Evolutionary conservation across 1,140 invertebrate species (phyloP), one percentile per base, ranked within the genome.

Genomic region (Drusus annulatus): DNA sequence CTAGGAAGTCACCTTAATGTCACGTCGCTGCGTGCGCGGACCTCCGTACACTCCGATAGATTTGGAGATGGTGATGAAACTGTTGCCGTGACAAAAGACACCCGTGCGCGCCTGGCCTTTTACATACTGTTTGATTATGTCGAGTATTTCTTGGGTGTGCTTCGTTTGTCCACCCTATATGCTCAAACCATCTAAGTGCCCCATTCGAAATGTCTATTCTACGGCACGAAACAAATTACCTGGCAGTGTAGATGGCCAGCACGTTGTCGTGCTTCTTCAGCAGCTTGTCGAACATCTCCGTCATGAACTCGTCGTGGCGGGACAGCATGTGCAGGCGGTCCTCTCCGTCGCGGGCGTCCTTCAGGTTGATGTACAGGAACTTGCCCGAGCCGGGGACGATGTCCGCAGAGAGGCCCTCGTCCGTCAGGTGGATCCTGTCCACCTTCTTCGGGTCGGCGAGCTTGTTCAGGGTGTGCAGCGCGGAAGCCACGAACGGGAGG

Each of bases 241-340:
- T 79, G 0, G 87, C 88, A 0, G 89, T 89, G 82, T 90, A 90
- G 0, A 89, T 78, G 0, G 86, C 88, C 0, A 89, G 80, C 16
- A 89, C 85, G 4, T 86, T 83, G 4, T 84, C 80, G 50, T 87
- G 85, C 13, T 86, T 83, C 23, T 87, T 80, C 45, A 85, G 81
- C 0, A 88, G 82, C 69, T 87, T 89, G 5, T 80, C 78, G 25
- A 86, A 85, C 84, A 87, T 86, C 0, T 87, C 84, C 28, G 87
- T 85, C 84, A 90, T 88, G 76, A 89, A 88, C 19, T 86, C 84
- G 75, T 89, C 86, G 80, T 90, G 89, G n/a, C 89, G 86, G 15
- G 85, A 83, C 0, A 90, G 84, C 73, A 89, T 74, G 0, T 87
- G 86, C 0, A 84, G 76, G 4, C 89, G 83, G 0, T 88, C 86